These are phyloP conservation scores for Drosophila phalerata DNA, from an alignment of 2,888 invertebrate species.

Conservation along the genomic window DNA sequence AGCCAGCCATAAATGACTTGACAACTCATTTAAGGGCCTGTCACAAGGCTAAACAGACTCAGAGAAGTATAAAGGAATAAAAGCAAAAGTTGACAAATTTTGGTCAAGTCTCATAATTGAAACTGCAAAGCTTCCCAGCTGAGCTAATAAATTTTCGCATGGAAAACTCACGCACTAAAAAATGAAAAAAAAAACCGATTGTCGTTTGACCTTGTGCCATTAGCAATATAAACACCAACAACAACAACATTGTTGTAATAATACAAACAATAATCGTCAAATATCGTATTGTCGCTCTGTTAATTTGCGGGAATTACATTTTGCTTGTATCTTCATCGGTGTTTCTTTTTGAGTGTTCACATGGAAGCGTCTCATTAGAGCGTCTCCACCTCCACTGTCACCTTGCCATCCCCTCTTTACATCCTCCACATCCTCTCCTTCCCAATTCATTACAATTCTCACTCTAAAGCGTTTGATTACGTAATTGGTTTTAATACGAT, in stretches of 20 bases:
- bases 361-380: constrained; percentile 32
- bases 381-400: background rate
- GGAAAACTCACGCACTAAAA: constrained; percentile 55
- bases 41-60: background rate
- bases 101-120: constrained; percentile 11
- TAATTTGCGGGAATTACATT: constrained; percentile 64
- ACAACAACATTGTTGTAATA: background rate
- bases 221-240: constrained; percentile 25
- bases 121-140: constrained; percentile 34
- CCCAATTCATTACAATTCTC: background rate
- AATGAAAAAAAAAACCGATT: constrained; percentile 26
- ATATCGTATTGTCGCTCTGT: constrained; percentile 46
- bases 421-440: background rate
- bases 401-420: too few relatives aligned
- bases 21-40: constrained; percentile 38
- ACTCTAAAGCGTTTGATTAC: constrained; percentile 16
- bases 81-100: background rate
- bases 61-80: background rate
- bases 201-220: constrained; percentile 63
- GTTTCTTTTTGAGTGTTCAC: constrained; percentile 11
- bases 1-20: constrained; percentile 24
- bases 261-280: constrained; percentile 21
- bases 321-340: constrained; percentile 45
- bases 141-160: constrained; percentile 60
- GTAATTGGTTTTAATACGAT: constrained; percentile 41